These are phyloP conservation scores for Elmis aenea DNA, from an alignment of 2,888 invertebrate genomes.

Conservation along the genomic window DNA sequence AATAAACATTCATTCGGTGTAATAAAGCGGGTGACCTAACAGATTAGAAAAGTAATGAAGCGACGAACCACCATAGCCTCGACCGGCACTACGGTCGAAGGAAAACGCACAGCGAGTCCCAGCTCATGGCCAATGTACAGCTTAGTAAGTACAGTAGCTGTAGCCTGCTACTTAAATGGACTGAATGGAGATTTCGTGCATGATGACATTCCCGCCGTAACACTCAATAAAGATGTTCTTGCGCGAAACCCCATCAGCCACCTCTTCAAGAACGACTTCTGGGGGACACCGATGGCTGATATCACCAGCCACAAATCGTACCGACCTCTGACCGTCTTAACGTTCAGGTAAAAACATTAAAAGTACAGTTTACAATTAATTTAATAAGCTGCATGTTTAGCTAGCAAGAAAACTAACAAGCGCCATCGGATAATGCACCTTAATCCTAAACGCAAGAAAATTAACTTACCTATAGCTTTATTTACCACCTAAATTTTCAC, in stretches of 20 bases:
- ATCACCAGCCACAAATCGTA: conserved; percentile 81
- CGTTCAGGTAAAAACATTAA: conserved; percentile 67
- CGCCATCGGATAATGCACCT: no score
- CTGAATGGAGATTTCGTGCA: conserved; percentile 80
- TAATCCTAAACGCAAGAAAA: no score
- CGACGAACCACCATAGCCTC: conserved; percentile 45
- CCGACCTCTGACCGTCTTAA: conserved; percentile 74
- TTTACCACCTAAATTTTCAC: no score
- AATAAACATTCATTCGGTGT: conserved; percentile 17
- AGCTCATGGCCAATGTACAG: conserved; percentile 59
- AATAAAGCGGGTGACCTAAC: conserved; percentile 22
- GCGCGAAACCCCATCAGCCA: conserved; percentile 59
- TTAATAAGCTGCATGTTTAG: no score
- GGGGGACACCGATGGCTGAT: conserved; percentile 86
- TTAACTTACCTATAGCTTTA: no score
- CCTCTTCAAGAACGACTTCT: conserved; percentile 76
- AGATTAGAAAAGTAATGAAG: conserved; percentile 43
- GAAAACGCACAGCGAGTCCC: conserved; percentile 36
- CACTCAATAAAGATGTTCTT: conserved; percentile 74
- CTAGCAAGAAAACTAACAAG: no score
- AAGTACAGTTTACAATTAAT: conserved; percentile 1
- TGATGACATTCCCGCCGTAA: conserved; percentile 81
- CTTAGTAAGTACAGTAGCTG: conserved; percentile 61
- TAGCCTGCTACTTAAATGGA: conserved; percentile 68
- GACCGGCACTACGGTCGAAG: conserved; percentile 43